phyloP scores from a whole-genome alignment of 2,888 invertebrate species.

The Ellobium chinense region DNA sequence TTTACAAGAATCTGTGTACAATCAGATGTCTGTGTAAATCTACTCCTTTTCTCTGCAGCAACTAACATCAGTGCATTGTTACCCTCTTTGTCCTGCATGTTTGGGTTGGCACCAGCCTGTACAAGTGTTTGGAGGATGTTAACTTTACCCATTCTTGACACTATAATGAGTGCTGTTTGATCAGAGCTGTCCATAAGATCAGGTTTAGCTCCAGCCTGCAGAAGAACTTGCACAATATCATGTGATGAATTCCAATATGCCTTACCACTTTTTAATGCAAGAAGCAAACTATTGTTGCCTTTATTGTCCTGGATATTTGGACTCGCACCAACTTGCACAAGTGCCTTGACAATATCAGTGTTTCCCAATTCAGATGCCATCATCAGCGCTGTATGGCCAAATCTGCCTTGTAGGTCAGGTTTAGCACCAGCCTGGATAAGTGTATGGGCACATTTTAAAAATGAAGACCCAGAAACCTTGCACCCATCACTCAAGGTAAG shows the following conservation, averaged over 20 bases:
- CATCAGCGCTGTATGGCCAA: conserved; percentile 6
- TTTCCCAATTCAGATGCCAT: not conserved
- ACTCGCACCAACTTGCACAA: too few species aligned
- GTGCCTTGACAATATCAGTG: too few species aligned
- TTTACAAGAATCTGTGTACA: too few species aligned
- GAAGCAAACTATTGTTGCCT: too few species aligned
- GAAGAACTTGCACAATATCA: not conserved
- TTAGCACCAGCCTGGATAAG: not conserved
- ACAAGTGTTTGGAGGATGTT: not conserved
- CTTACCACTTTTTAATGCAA: too few species aligned
- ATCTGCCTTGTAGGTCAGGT: not conserved
- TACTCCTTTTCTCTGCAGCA: too few species aligned
- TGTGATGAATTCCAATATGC: too few species aligned
- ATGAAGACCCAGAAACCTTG: too few species aligned
- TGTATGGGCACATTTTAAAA: not conserved
- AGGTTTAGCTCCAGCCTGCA: conserved; percentile 16
- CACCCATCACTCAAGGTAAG: too few species aligned
- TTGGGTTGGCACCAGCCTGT: not conserved
- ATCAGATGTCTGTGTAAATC: too few species aligned
- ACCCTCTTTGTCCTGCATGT: conserved; percentile 3
- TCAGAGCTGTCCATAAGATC: not conserved
- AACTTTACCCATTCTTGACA: not conserved
- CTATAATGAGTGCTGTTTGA: not conserved
- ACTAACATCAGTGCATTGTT: conserved; percentile 14
- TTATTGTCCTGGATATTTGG: too few species aligned